Percentiles rank a stretch among this genome's conserved stretches.
phyloP scores from a whole-genome alignment of 2,797 vertebrate species.

The Karalla daura region DNA sequence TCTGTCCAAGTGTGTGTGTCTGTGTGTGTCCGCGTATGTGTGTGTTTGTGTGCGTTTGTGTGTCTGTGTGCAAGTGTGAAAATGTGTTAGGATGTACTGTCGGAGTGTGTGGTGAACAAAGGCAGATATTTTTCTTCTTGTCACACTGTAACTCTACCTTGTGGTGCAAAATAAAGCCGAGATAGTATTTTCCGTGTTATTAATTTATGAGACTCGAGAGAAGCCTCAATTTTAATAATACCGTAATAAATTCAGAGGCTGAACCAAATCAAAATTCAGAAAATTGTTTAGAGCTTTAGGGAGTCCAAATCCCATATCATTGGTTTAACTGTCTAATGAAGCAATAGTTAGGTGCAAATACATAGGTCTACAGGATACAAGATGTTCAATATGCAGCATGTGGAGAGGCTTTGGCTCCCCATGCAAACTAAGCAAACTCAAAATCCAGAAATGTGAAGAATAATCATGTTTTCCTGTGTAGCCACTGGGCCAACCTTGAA shows the following conservation, averaged over 20 bases:
- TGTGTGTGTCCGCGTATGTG: slow-evolving; percentile 34
- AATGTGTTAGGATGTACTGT: slow-evolving; percentile 35
- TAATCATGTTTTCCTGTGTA: too few relatives aligned
- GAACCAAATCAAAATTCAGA: neutral
- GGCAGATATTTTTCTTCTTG: neutral
- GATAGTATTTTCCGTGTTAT: neutral
- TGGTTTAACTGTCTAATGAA: neutral
- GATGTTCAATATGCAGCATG: neutral
- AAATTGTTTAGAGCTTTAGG: neutral
- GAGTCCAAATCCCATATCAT: neutral
- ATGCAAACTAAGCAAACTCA: too few relatives aligned
- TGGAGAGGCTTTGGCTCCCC: too few relatives aligned
- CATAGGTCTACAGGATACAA: neutral
- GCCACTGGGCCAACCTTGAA: too few relatives aligned
- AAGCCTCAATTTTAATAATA: neutral
- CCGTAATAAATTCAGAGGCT: neutral
- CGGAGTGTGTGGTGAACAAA: neutral
- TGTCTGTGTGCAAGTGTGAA: slow-evolving; percentile 1
- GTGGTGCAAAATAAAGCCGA: neutral
- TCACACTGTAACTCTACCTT: neutral
- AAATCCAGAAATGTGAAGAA: too few relatives aligned
- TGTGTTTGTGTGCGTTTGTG: too few relatives aligned
- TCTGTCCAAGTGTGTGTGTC: slow-evolving; percentile 58
- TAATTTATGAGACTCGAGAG: neutral
- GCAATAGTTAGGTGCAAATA: neutral